Percentiles rank a stretch among this genome's conserved stretches.
phyloP scores from a whole-genome alignment of 35 echinoderm and acorn worm genomes.

The Holothuria glaberrima region DNA sequence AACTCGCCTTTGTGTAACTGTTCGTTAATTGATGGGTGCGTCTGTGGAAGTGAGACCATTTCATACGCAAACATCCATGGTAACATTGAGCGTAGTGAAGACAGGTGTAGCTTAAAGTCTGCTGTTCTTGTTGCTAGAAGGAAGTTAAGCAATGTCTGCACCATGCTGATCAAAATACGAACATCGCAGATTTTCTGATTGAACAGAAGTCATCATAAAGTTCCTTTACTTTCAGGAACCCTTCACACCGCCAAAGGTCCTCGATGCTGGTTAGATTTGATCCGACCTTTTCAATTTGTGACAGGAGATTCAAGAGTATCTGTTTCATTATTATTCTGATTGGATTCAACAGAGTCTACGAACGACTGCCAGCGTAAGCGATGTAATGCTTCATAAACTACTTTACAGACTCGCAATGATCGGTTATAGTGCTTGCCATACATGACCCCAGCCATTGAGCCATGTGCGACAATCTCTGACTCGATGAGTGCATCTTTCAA shows the following conservation, averaged over 20 bases:
- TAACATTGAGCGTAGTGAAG: slow-evolving; percentile 18
- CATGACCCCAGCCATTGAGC: too few relatives aligned
- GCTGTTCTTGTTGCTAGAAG: slow-evolving; percentile 49
- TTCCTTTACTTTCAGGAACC: too few relatives aligned
- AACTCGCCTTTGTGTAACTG: too few relatives aligned
- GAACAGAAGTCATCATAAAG: too few relatives aligned
- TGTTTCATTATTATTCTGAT: slow-evolving; percentile 44
- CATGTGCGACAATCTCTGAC: slow-evolving; percentile 41
- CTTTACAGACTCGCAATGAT: too few relatives aligned
- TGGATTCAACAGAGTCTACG: too few relatives aligned
- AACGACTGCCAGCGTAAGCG: too few relatives aligned
- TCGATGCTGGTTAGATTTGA: too few relatives aligned
- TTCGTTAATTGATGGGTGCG: slow-evolving; percentile 34
- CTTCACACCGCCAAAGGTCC: too few relatives aligned
- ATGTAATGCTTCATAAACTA: too few relatives aligned
- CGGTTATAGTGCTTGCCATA: too few relatives aligned
- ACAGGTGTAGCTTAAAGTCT: slow-evolving; percentile 63
- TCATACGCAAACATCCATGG: slow-evolving; percentile 77
- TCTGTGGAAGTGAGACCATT: slow-evolving; percentile 36
- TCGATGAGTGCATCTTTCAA: slow-evolving; percentile 46
- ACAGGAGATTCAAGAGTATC: not conserved
- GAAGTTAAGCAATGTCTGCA: not conserved
- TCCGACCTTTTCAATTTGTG: not conserved
- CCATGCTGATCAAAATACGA: slow-evolving; percentile 65
- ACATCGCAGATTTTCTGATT: slow-evolving; percentile 7